Percentiles rank a stretch among this genome's conserved stretches.
Evolutionary conservation across 2,888 invertebrate species (phyloP).

Genomic region (Tupiocoris notatus): DNA sequence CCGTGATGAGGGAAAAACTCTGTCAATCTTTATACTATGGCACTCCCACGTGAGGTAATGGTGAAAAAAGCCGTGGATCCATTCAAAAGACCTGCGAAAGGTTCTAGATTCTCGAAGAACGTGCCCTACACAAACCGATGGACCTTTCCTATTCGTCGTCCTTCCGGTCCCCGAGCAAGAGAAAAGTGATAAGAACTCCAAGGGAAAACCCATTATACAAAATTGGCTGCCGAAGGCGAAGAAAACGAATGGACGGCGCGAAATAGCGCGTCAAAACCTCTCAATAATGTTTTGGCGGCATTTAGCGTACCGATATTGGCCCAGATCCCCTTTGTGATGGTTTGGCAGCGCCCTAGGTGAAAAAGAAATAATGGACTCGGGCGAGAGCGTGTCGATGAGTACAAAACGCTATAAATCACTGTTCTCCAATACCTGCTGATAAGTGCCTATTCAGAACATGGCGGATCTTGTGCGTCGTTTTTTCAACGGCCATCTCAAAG

Average conservation of each 20-base stretch:
- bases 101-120: background rate
- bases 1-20: background rate
- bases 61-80: constrained; percentile 5
- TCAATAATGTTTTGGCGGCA: constrained; percentile 4
- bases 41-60: background rate
- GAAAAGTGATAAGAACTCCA: constrained; percentile 17
- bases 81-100: constrained; percentile 1
- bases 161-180: constrained; percentile 3
- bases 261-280: constrained; percentile 13
- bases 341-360: background rate
- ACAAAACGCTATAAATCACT: background rate
- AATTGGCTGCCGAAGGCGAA: constrained; percentile 14
- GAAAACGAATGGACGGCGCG: background rate
- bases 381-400: background rate
- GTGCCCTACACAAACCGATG: background rate
- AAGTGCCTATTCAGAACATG: background rate
- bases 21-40: background rate
- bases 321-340: background rate
- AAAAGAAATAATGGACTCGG: background rate
- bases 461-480: too few relatives aligned
- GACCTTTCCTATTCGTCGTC: background rate
- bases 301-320: constrained; percentile 19
- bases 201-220: constrained; percentile 25
- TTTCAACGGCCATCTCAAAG: too few relatives aligned
- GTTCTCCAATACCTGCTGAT: background rate